Conservation (phyloP, 2,113 vertebrate genomes). For the Chaetodon auriga region DNA sequence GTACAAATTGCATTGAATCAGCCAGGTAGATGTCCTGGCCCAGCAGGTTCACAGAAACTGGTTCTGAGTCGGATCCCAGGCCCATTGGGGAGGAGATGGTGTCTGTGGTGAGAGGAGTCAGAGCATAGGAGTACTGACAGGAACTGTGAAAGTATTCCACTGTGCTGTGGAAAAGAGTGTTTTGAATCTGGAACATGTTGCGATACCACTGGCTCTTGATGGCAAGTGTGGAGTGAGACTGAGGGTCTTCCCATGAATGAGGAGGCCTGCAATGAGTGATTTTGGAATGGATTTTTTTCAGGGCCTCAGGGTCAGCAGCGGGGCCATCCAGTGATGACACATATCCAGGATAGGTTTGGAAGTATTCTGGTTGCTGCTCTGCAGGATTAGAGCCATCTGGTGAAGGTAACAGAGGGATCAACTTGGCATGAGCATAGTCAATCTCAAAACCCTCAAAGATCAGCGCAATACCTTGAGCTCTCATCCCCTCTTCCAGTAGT, state of each 20-base stretch:
- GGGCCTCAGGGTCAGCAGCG: slow-evolving; percentile 65
- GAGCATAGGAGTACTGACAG: slow-evolving; percentile 82
- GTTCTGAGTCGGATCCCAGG: slow-evolving; percentile 86
- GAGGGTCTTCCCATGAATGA: slow-evolving; percentile 81
- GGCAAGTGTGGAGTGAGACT: slow-evolving; percentile 78
- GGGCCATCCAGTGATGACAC: slow-evolving; percentile 83
- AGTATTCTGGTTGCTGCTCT: slow-evolving; percentile 65
- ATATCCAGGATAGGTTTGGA: slow-evolving; percentile 80
- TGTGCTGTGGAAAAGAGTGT: slow-evolving; percentile 86
- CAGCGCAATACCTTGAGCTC: slow-evolving; percentile 77
- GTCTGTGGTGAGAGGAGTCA: slow-evolving; percentile 86
- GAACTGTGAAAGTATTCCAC: slow-evolving; percentile 84
- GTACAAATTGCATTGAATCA: slow-evolving; percentile 88
- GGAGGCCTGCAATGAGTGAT: slow-evolving; percentile 78
- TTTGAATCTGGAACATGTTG: slow-evolving; percentile 85
- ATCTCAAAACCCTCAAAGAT: slow-evolving; percentile 86
- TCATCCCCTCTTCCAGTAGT: slow-evolving; percentile 78
- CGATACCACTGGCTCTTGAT: slow-evolving; percentile 85
- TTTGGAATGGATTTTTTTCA: slow-evolving; percentile 75
- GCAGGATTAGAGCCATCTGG: slow-evolving; percentile 48
- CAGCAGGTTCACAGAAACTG: slow-evolving; percentile 81
- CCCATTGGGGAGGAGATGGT: slow-evolving; percentile 88
- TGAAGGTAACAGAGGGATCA: slow-evolving; percentile 79
- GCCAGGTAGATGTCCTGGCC: slow-evolving; percentile 85
- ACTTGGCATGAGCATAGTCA: slow-evolving; percentile 84